Percentiles rank a stretch among this genome's conserved stretches.
Evolutionary conservation across 2,113 vertebrate genomes (phyloP).

Genomic region (Tetrax tetrax): DNA sequence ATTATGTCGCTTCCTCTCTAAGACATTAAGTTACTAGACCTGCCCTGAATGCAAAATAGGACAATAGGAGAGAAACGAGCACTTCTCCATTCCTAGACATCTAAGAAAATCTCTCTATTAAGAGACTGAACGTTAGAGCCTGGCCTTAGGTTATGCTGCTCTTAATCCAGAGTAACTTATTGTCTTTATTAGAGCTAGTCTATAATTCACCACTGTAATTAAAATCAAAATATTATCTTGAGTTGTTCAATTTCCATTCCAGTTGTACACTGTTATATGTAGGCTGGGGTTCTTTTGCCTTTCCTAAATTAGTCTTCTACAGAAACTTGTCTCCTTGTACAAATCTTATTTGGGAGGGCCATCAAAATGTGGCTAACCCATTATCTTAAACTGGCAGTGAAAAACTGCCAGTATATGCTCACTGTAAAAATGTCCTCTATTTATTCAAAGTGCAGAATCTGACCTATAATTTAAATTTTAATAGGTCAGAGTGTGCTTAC

Average conservation of each 20-base stretch:
- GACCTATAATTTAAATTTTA: neutral
- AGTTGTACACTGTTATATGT: neutral
- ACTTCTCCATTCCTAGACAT: neutral
- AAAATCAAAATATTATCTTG: neutral
- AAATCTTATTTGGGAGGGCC: neutral
- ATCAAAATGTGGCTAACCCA: neutral
- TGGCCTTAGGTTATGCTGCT: neutral
- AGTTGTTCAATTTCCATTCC: neutral
- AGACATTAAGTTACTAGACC: neutral
- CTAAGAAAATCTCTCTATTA: neutral
- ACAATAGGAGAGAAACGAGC: neutral
- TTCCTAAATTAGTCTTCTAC: neutral
- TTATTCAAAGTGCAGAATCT: neutral
- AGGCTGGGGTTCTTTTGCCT: neutral
- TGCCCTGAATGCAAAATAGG: slow-evolving; percentile 3
- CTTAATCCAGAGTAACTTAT: neutral
- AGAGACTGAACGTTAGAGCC: neutral
- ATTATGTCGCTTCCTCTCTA: neutral
- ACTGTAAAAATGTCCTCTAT: neutral
- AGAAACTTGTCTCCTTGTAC: neutral
- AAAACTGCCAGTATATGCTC: neutral
- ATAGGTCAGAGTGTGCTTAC: neutral
- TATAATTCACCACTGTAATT: neutral
- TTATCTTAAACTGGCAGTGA: neutral
- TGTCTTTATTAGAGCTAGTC: neutral